Evolutionary conservation across 1,140 invertebrate genomes (phyloP).

Genomic region (Nasonia longicornis): DNA sequence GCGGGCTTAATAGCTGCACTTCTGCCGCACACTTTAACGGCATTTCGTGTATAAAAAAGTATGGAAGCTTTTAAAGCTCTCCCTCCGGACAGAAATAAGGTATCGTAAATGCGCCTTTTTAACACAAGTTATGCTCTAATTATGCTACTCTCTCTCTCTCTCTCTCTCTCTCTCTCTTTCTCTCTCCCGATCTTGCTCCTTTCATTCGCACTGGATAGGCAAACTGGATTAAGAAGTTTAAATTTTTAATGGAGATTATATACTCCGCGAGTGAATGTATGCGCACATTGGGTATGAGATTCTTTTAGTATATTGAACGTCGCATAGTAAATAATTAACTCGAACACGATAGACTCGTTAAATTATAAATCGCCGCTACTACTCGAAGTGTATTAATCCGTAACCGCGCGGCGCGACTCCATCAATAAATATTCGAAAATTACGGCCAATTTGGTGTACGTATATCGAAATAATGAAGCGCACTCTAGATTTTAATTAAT

Average conservation of each 20-base stretch:
- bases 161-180: not conserved
- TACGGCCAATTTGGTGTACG: too few species aligned
- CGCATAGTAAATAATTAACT: not conserved
- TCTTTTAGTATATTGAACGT: not conserved
- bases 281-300: not conserved
- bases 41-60: not conserved
- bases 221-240: not conserved
- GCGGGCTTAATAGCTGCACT: not conserved
- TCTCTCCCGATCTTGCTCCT: not conserved
- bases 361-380: too few species aligned
- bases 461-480: not conserved
- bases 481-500: not conserved
- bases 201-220: not conserved
- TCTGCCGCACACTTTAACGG: not conserved
- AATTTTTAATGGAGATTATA: constrained; percentile 1
- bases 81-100: not conserved
- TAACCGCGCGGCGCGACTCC: too few species aligned
- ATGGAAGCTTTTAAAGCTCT: not conserved
- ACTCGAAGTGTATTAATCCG: too few species aligned
- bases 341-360: too few species aligned
- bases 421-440: too few species aligned
- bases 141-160: not conserved
- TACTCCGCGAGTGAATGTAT: not conserved
- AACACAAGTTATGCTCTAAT: constrained; percentile 3
- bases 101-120: not conserved